Evolutionary conservation across 92 coral and sea anemone species (phyloP), one percentile per base, ranked within the genome.

Genomic region (Porites cylindrica): DNA sequence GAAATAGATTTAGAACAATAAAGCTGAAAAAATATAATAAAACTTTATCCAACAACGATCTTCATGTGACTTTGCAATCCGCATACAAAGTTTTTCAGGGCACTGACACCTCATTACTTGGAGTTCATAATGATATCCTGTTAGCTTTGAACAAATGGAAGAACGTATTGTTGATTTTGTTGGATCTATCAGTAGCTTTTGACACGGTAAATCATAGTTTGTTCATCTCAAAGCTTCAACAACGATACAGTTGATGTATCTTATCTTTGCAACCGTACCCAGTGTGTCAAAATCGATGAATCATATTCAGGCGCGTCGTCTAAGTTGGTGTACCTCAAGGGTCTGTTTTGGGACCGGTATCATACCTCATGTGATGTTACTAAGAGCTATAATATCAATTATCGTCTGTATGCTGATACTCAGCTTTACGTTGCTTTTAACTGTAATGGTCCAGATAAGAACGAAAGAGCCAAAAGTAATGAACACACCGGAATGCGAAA

Each of bases 111-210:
- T 74, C 89, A 52, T 67, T 81, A 6, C 43, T 81, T 10, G 29
- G 86, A 65, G 86, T 87, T 6, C 81, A 47, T 8, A 87, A 87
- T 59, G 90, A 80, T 26, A 70, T 87, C 70, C 12, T 87, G 43
- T 7, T 6, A 23, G 12, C 70, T 21, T 9, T 58, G 4, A 16
- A 78, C 50, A 78, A 66, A 78, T 68, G 82, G 9, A 10, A 81
- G 72, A 75, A 64, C 47, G 77, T 67, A 16, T 66, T 77, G 10
- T 52, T 69, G 77, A 77, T 67, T 26, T 67, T 76, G 14, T 60
- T 58, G 54, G 85, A 80, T 51, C 53, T 80, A n/a, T 80, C 85
- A 8, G 83, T 73, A 58, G 73, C 83, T 21, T 79, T 76, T 76
- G 81, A 78, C 51, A 78, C 71, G 14, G 71, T 78, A 43, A 53